Base-by-base conservation (phyloP, 92 coral and sea anemone species). In the Epizoanthus rinbou region DNA sequence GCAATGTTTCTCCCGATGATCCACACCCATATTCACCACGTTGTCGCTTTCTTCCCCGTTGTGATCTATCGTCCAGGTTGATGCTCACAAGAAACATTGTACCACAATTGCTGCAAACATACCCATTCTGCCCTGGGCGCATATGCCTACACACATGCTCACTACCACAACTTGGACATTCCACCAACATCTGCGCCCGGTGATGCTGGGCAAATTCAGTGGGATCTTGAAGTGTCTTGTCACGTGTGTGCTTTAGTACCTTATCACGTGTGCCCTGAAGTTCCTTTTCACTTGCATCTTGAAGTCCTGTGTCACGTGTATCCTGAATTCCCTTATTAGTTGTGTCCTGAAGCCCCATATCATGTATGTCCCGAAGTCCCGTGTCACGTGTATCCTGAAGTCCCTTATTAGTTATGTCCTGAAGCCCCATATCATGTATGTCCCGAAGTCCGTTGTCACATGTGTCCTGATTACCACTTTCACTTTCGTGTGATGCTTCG, bases 171-270 rank as follows among this genome's bases (percentile, higher is more conserved):
- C 58, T n/a, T 8, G 76, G 76, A 6, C 76, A 72, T 45, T 45
- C 25, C 76, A 72, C 76, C 50, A 72, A 31, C 57, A 72, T 37
- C 76, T 72, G 56, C 2, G 76, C 76, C 23, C 76, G 76, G 19
- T 72, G 60, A 22, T 72, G 76, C 19, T 72, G 76, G n/a, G 45
- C 57, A 72, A 72, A 72, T 13, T 47, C 76, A 45, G 59, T 18
- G 16, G 58, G 60, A 52, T 72, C 76, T 50, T 72, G 76, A n/a
- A 28, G 16, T 31, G 59, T 72, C 39, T 13, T 50, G 57, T 50
- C 35, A 17, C 17, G 21, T 16, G 28, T 70, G 17, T n/a, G 13
- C 54, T 47, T 10, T 6, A 0, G 53, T 47, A 0, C 53, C 53
- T 47, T 47, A 47, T 47, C 53, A 47, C 13, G 53, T 47, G 53